phyloP scores from a whole-genome alignment of 2,888 invertebrate genomes.

The Tachina fera region DNA sequence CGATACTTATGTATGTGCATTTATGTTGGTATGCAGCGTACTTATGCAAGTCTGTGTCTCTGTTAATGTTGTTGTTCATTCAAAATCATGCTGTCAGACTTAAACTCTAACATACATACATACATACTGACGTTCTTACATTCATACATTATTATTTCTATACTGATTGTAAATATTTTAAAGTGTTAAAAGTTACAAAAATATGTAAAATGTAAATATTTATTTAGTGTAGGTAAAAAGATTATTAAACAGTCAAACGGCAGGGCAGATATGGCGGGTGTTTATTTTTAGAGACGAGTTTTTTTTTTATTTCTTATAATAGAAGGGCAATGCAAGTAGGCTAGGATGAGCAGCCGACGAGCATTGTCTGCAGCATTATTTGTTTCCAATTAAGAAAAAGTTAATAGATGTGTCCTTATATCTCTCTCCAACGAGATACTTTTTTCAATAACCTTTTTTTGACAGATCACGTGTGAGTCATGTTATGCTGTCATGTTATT shows the following conservation, averaged over 20 bases:
- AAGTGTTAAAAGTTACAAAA: slow-evolving; percentile 71
- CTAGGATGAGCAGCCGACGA: no score
- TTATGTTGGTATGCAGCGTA: background rate
- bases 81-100: slow-evolving; percentile 19
- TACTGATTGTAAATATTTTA: slow-evolving; percentile 48
- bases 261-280: background rate
- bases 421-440: no score
- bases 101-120: background rate
- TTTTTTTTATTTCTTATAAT: no score
- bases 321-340: no score
- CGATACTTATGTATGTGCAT: background rate
- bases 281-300: no score
- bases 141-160: background rate
- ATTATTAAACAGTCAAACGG: slow-evolving; percentile 44
- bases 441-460: no score
- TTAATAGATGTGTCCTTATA: no score
- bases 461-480: no score
- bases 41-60: background rate
- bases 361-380: no score
- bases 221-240: slow-evolving; percentile 62
- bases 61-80: background rate
- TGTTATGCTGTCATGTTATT: no score
- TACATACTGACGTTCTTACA: background rate
- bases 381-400: no score
- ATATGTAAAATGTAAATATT: slow-evolving; percentile 72